Evolutionary conservation across 2,113 vertebrate species (phyloP).

Genomic region (Onychorhynchus coronatus): DNA sequence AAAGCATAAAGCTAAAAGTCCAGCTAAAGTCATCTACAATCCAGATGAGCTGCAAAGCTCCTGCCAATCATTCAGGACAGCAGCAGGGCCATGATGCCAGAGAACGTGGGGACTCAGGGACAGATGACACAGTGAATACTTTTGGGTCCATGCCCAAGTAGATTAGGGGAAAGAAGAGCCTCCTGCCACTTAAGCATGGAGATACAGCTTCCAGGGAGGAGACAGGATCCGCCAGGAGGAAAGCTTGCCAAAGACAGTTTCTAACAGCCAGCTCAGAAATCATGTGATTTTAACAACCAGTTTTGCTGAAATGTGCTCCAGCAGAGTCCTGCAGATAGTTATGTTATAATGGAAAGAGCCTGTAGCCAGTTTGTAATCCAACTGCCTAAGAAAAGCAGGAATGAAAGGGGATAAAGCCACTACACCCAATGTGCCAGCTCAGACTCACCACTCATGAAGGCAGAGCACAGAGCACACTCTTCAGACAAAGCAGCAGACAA

Average conservation of each 20-base stretch:
- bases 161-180: slow-evolving; percentile 13
- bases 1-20: neutral
- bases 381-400: neutral
- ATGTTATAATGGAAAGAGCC: slow-evolving; percentile 20
- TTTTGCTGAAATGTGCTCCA: slow-evolving; percentile 20
- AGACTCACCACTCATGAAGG: neutral
- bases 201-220: slow-evolving; percentile 14
- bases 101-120: accelerated
- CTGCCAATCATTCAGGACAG: neutral
- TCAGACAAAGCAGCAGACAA: neutral
- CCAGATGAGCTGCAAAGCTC: neutral
- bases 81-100: neutral
- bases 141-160: neutral
- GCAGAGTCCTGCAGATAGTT: slow-evolving; percentile 34
- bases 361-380: neutral
- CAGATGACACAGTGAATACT: neutral
- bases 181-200: slow-evolving; percentile 10
- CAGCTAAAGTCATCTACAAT: neutral
- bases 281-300: slow-evolving; percentile 14
- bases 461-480: neutral
- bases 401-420: neutral
- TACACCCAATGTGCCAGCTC: neutral
- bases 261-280: slow-evolving; percentile 37
- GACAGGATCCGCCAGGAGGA: neutral
- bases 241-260: slow-evolving; percentile 20